Base-by-base conservation (phyloP, 2,113 vertebrate genomes). In the Oreochromis aureus region DNA sequence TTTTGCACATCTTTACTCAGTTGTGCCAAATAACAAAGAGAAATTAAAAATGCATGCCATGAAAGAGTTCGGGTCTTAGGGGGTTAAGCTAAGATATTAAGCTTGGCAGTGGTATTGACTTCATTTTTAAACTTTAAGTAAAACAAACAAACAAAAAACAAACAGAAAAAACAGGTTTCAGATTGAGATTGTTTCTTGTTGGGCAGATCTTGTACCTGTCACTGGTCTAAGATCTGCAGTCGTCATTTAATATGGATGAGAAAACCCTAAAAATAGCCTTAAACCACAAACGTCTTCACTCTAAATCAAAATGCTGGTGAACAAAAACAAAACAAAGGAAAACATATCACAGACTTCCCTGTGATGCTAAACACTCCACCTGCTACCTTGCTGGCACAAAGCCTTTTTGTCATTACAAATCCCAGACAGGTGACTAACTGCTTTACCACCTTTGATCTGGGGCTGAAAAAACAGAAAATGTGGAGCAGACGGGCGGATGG, bases 381-480 rank as follows among this genome's bases (percentile, higher is more conserved):
- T 90, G 90, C 41, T 24, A 6, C 66, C 0, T 81, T 2, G 32
- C 48, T 81, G 87, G 30, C 87, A 86, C 76, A 7, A 51, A 87
- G 24, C 54, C 53, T 53, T 71, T 82, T 46, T 12, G 46, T 53
- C 6, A 56, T 59, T 46, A 66, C 61, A 86, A 86, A 82, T n/a
- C 86, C 46, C 88, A 93, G 88, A 95, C 86, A 88, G 85, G 88
- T 92, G 91, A 92, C 86, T 88, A 89, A 93, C 54, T 19, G 11
- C 53, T 71, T 81, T 30, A 51, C 18, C 19, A 39, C 69, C 48
- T 83, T 54, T 86, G 55, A 81, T 59, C 76, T 87, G 66, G 4
- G 2, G 9, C 3, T 87, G 51, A 87, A 87, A 84, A 76, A 18
- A 76, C 48, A 61, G 55, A 81, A 58, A 73, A 54, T 2, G 27